Evolutionary conservation across 2,888 invertebrate genomes (phyloP).

Genomic region (Zelleria hepariella): DNA sequence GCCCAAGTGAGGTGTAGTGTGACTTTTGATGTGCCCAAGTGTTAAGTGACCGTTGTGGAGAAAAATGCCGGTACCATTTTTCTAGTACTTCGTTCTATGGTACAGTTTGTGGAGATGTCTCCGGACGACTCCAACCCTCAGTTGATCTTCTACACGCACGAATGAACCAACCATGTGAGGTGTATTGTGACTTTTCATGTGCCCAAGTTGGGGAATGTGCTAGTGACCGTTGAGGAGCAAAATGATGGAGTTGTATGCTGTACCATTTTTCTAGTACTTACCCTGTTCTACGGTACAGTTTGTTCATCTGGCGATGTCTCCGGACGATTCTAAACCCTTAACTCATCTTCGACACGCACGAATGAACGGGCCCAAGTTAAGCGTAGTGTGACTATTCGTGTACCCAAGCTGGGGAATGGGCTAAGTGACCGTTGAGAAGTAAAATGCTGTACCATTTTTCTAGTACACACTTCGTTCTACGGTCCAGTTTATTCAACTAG

Average conservation of each 20-base stretch:
- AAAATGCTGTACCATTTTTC: neutral
- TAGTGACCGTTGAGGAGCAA: neutral
- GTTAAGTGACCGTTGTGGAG: neutral
- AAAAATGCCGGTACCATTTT: neutral
- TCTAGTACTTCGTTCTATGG: neutral
- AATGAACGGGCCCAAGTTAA: neutral
- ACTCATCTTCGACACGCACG: neutral
- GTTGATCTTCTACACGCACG: conserved; percentile 89
- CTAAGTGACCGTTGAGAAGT: neutral
- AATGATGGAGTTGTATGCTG: neutral
- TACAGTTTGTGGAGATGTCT: conserved; percentile 19
- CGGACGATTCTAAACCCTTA: neutral
- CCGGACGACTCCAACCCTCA: conserved; percentile 79
- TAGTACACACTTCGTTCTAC: neutral
- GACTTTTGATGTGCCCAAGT: neutral
- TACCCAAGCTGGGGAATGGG: neutral
- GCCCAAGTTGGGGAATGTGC: no score
- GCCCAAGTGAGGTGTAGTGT: neutral
- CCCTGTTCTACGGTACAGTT: neutral
- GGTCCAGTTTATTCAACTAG: neutral
- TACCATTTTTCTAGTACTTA: neutral
- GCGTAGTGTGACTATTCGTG: neutral
- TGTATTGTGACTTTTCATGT: no score
- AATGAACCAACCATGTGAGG: conserved; percentile 29
- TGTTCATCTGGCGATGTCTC: neutral